phyloP scores from a whole-genome alignment of 2,888 invertebrate species.

The Sesamia inferens region DNA sequence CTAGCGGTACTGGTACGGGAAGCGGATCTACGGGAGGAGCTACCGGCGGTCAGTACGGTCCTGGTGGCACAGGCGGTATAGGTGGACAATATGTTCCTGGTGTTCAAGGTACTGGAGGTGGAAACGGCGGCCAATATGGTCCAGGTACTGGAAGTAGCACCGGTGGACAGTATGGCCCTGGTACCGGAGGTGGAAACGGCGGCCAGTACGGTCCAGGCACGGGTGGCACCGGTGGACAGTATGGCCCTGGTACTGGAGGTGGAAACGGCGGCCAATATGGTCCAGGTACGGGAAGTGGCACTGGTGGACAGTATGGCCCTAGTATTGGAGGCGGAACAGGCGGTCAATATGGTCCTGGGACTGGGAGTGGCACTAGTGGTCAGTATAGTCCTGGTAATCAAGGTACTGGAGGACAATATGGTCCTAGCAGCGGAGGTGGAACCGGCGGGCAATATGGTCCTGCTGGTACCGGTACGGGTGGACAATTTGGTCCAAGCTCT shows the following conservation, averaged over 20 bases:
- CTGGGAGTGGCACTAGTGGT: conserved; percentile 12
- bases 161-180: conserved; percentile 36
- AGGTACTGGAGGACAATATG: conserved; percentile 15
- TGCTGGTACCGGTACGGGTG: neutral
- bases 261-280: conserved; percentile 34
- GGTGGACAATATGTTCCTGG: conserved; percentile 8
- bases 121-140: neutral
- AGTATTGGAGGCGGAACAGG: neutral
- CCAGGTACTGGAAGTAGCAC: neutral
- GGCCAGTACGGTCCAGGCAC: neutral
- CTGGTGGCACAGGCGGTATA: neutral
- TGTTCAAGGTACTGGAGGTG: neutral
- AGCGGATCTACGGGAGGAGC: neutral
- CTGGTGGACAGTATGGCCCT: conserved; percentile 20
- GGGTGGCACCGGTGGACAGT: conserved; percentile 15
- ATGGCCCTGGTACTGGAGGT: conserved; percentile 11
- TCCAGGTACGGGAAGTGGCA: conserved; percentile 25
- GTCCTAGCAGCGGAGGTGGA: neutral
- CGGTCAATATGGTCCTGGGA: conserved; percentile 24
- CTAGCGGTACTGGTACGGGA: neutral
- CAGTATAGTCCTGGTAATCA: conserved; percentile 34
- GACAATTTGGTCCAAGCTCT: neutral
- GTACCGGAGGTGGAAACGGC: conserved; percentile 1
- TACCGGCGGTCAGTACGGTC: conserved; percentile 37
- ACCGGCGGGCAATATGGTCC: neutral